These are phyloP conservation scores for Anabacerthia variegaticeps DNA, from an alignment of 2,797 vertebrate species.

Conservation along the genomic window DNA sequence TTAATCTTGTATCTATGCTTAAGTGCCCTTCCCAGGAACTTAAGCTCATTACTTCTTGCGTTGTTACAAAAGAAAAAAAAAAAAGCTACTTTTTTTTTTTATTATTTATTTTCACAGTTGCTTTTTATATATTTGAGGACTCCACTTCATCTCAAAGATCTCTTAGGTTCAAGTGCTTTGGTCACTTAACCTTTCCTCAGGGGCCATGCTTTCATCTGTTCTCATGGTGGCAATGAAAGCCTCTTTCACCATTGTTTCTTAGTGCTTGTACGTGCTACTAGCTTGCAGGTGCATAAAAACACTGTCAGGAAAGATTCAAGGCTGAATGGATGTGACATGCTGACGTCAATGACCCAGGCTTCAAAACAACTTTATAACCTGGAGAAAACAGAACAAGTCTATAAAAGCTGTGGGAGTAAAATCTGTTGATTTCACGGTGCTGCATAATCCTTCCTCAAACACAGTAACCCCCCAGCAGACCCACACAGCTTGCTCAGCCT, in stretches of 20 bases:
- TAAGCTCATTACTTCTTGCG: background rate
- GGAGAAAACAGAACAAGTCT: background rate
- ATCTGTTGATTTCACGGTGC: background rate
- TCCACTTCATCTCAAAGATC: background rate
- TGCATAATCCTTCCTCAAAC: background rate
- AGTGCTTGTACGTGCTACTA: background rate
- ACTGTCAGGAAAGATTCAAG: background rate
- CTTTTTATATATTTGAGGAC: background rate
- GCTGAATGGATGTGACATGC: background rate
- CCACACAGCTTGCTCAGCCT: background rate
- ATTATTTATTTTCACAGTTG: rapidly evolving
- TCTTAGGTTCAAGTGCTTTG: background rate
- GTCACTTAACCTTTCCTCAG: background rate
- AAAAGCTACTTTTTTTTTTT: rapidly evolving
- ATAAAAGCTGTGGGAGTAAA: background rate
- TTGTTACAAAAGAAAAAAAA: background rate
- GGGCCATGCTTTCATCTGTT: background rate
- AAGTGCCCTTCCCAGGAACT: background rate
- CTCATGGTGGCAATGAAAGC: background rate
- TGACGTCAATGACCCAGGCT: background rate
- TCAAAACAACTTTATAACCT: background rate
- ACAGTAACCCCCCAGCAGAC: background rate
- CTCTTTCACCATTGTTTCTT: background rate
- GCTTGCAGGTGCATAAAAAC: background rate
- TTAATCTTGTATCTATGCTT: background rate